A percentile compares a stretch with the other conserved stretches of the same genome.
Evolutionary conservation across 2,113 vertebrate species (phyloP).

Genomic region (Halichoeres trimaculatus): DNA sequence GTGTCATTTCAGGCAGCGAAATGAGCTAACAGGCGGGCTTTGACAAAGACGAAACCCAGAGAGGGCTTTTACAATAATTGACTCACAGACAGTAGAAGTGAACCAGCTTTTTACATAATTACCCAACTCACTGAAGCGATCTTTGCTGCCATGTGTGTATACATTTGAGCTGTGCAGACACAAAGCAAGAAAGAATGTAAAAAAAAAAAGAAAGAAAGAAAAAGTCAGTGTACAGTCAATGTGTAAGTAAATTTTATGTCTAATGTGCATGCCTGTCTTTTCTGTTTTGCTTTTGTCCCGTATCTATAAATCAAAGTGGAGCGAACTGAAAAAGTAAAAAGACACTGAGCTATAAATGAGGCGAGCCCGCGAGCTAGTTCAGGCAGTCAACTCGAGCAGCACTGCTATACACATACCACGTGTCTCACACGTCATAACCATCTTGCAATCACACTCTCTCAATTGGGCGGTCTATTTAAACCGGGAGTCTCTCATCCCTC

Average conservation of each 20-base stretch:
- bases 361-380: too few species aligned
- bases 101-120: background rate
- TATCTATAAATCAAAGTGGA: background rate
- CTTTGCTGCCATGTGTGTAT: background rate
- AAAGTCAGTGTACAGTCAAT: background rate
- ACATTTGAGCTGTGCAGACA: conserved; percentile 1
- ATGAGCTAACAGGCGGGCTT: conserved; percentile 39
- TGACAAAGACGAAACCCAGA: background rate
- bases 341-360: too few species aligned
- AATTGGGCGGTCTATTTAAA: too few species aligned
- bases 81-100: conserved; percentile 39
- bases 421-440: too few species aligned
- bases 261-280: too few species aligned
- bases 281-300: too few species aligned
- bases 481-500: too few species aligned
- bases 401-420: too few species aligned
- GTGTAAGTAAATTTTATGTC: background rate
- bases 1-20: conserved; percentile 1
- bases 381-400: too few species aligned
- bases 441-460: too few species aligned
- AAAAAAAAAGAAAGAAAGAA: background rate
- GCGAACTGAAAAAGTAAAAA: conserved; percentile 5
- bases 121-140: background rate
- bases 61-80: conserved; percentile 48
- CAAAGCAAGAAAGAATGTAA: background rate